Percentiles rank a stretch among this genome's conserved stretches.
Conservation (phyloP, 2,888 invertebrate genomes). For the Temnothorax rugatulus region DNA sequence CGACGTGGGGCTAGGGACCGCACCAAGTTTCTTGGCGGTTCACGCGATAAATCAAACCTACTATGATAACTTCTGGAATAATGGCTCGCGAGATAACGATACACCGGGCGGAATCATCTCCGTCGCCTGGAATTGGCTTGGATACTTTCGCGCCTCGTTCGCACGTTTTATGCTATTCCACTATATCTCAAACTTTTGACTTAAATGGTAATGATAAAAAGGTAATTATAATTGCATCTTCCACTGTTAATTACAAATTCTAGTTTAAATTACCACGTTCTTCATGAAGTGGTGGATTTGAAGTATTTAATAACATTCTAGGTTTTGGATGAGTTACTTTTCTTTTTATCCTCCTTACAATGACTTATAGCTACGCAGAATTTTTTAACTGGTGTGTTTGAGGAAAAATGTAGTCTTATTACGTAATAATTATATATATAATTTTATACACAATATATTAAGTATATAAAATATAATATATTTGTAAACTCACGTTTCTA, state of each 20-base stretch:
- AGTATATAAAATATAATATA: background rate
- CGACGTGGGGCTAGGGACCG: constrained; percentile 53
- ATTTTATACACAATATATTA: no score
- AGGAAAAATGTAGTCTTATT: background rate
- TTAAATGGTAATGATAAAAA: constrained; percentile 38
- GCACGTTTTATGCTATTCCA: constrained; percentile 48
- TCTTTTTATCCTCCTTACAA: background rate
- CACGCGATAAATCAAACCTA: constrained; percentile 76
- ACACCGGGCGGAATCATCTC: constrained; percentile 66
- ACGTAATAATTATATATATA: background rate
- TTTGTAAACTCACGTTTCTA: background rate
- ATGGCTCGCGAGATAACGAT: constrained; percentile 78
- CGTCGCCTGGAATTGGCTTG: constrained; percentile 63
- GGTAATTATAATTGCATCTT: constrained; percentile 33
- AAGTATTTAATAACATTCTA: background rate
- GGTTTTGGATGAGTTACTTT: background rate
- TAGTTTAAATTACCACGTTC: constrained; percentile 7
- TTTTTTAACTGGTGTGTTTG: background rate
- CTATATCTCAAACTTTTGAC: constrained; percentile 40
- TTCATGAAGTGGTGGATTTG: background rate
- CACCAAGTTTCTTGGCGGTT: constrained; percentile 70
- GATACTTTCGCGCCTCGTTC: constrained; percentile 58
- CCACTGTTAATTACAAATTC: constrained; percentile 30
- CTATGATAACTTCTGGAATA: constrained; percentile 78
- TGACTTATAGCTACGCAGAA: background rate